These are phyloP conservation scores for Nycteola revayana DNA, from an alignment of 2,888 invertebrate genomes.

Conservation along the genomic window DNA sequence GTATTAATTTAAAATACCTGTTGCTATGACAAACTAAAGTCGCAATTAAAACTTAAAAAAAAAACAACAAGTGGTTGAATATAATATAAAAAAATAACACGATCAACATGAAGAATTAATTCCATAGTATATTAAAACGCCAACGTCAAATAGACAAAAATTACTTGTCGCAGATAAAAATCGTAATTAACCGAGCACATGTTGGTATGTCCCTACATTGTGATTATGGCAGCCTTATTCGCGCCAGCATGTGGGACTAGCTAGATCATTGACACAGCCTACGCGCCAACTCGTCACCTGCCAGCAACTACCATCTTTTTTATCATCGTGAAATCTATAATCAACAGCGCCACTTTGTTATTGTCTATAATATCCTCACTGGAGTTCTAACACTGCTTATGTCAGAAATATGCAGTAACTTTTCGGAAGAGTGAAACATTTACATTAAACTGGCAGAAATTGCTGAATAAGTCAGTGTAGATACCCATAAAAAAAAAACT, in stretches of 20 bases:
- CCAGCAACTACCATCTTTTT: constrained; percentile 54
- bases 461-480: no score
- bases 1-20: no score
- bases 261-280: constrained; percentile 81
- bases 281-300: constrained; percentile 78
- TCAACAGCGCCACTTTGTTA: constrained; percentile 41
- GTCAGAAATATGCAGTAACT: no score
- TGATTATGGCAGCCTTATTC: constrained; percentile 78
- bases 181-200: constrained; percentile 38
- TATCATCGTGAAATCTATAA: constrained; percentile 61
- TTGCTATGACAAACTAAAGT: no score
- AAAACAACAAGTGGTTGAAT: no score
- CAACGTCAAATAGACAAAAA: constrained; percentile 16
- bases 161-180: constrained; percentile 38
- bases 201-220: constrained; percentile 55
- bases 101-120: no score
- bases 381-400: no score
- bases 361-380: not conserved
- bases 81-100: no score
- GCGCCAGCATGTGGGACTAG: constrained; percentile 77
- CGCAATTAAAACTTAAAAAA: no score
- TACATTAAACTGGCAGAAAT: no score
- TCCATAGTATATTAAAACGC: constrained; percentile 3
- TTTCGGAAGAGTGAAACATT: no score
- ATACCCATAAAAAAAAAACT: no score